A percentile compares a stretch with the other conserved stretches of the same genome.
These are phyloP conservation scores for Lindbergichthys nudifrons DNA, from an alignment of 2,797 vertebrate species.

Conservation along the genomic window DNA sequence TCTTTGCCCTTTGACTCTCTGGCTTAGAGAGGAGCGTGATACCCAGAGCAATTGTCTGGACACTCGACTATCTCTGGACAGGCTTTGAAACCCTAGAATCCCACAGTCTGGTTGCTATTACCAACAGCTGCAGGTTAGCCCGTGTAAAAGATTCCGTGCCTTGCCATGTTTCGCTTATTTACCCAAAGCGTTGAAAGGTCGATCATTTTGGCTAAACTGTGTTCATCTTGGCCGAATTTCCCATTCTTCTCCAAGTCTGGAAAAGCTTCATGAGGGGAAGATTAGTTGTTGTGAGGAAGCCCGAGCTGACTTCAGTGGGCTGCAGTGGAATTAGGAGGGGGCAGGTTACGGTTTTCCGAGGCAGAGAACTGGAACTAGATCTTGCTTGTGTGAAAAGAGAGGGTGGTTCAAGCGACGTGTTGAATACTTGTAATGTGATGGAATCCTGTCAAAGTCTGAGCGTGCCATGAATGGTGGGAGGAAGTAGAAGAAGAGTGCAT, in stretches of 20 bases:
- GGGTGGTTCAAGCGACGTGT: slow-evolving; percentile 53
- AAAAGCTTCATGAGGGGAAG: slow-evolving; percentile 48
- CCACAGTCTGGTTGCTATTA: slow-evolving; percentile 55
- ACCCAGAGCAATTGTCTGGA: slow-evolving; percentile 43
- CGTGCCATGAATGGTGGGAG: slow-evolving; percentile 55
- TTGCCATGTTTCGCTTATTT: slow-evolving; percentile 46
- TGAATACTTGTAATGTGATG: slow-evolving; percentile 63
- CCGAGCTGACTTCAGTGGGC: slow-evolving; percentile 59
- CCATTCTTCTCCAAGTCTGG: slow-evolving; percentile 26
- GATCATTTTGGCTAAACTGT: slow-evolving; percentile 46
- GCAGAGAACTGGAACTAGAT: slow-evolving; percentile 58
- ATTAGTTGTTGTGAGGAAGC: slow-evolving; percentile 49
- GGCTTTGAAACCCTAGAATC: slow-evolving; percentile 40
- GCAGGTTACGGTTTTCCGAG: slow-evolving; percentile 61
- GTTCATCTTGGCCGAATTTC: slow-evolving; percentile 55
- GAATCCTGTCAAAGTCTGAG: slow-evolving; percentile 60
- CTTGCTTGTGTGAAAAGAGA: slow-evolving; percentile 55
- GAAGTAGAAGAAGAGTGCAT: slow-evolving; percentile 63
- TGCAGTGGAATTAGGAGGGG: slow-evolving; percentile 65
- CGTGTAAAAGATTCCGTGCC: slow-evolving; percentile 34
- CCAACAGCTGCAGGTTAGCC: slow-evolving; percentile 38
- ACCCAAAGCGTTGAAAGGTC: slow-evolving; percentile 50
- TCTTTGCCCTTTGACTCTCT: slow-evolving; percentile 58
- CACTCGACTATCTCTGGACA: slow-evolving; percentile 28
- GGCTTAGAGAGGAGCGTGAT: slow-evolving; percentile 58